phyloP scores from a whole-genome alignment of 2,888 invertebrate genomes.

The Drosophila hawaiiensis region DNA sequence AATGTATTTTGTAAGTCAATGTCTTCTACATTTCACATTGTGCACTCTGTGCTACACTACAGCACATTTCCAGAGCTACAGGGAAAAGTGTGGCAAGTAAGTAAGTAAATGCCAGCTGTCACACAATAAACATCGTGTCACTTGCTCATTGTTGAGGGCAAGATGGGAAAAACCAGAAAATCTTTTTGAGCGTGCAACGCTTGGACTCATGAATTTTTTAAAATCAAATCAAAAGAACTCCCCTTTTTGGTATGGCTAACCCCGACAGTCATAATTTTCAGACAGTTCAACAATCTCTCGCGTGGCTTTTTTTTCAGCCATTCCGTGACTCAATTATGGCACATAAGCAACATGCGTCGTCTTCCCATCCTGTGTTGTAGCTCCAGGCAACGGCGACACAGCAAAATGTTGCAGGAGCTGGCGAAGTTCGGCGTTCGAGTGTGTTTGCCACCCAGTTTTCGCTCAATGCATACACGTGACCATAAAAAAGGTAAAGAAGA shows the following conservation, averaged over 20 bases:
- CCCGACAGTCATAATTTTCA: conserved; percentile 69
- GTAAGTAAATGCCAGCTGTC: conserved; percentile 25
- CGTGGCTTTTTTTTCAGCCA: conserved; percentile 66
- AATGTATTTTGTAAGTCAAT: not conserved
- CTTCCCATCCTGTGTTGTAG: conserved; percentile 9
- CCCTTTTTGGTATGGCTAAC: conserved; percentile 13
- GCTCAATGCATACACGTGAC: conserved; percentile 42
- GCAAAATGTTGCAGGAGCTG: conserved; percentile 11
- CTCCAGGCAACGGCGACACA: conserved; percentile 22
- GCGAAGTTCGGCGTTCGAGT: not conserved
- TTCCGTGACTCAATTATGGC: conserved; percentile 68
- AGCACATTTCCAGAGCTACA: conserved; percentile 8
- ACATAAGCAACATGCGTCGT: conserved; percentile 54
- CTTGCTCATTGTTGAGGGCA: conserved; percentile 25
- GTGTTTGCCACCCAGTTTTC: conserved; percentile 1
- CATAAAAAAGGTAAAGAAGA: conserved; percentile 1
- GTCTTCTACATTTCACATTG: conserved; percentile 24
- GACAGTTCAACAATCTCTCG: conserved; percentile 68
- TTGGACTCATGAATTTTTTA: conserved; percentile 73
- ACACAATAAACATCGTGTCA: conserved; percentile 26
- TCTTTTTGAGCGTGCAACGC: conserved; percentile 52
- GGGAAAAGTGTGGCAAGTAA: conserved; percentile 6
- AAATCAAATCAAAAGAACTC: conserved; percentile 63
- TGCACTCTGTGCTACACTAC: not conserved
- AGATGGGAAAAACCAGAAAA: conserved; percentile 5